phyloP scores from a whole-genome alignment of 2,797 vertebrate genomes.

The Petrocephalus schoutedeni region DNA sequence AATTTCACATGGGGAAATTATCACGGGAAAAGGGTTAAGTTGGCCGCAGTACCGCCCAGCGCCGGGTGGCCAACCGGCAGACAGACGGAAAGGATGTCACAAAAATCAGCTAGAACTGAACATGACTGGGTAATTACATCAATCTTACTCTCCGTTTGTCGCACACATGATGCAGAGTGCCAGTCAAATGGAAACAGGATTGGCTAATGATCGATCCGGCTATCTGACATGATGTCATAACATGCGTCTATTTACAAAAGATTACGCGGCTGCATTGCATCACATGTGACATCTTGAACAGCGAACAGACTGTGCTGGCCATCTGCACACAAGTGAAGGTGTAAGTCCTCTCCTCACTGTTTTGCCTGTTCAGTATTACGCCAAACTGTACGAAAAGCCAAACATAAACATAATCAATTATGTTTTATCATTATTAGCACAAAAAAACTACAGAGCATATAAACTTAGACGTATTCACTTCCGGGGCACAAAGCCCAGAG shows the following conservation, averaged over 20 bases:
- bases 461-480: neutral
- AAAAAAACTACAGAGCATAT: neutral
- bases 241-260: conserved; percentile 3
- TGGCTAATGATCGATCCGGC: conserved; percentile 26
- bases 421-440: neutral
- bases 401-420: neutral
- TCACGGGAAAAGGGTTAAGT: neutral
- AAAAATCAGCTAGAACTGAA: neutral
- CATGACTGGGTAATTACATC: neutral
- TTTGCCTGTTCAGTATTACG: neutral
- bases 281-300: neutral
- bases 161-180: neutral
- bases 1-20: too few relatives aligned
- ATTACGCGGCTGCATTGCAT: conserved; percentile 22
- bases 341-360: neutral
- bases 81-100: neutral
- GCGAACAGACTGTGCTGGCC: neutral
- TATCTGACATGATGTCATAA: conserved; percentile 15
- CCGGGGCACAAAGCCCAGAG: neutral
- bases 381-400: neutral
- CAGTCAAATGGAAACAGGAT: conserved; percentile 20
- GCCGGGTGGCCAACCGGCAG: neutral
- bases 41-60: neutral
- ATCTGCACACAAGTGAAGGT: neutral
- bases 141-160: neutral